Evolutionary conservation across 2,888 invertebrate species (phyloP).

Genomic region (Rhagonycha lutea): DNA sequence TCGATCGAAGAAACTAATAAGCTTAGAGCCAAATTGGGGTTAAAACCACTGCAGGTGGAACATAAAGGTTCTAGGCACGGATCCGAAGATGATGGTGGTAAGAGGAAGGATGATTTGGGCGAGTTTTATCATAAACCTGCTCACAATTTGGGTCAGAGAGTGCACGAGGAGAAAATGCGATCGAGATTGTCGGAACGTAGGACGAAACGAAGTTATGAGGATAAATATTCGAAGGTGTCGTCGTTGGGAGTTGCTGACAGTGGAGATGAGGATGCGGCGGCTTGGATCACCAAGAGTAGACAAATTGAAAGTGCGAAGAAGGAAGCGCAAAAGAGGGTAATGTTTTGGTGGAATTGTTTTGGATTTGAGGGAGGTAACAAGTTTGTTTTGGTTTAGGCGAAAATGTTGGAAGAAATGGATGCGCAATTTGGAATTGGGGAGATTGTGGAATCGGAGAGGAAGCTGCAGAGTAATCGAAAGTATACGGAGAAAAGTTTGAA

Average conservation of each 20-base stretch:
- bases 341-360: conserved; percentile 34
- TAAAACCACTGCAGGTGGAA: conserved; percentile 84
- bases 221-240: conserved; percentile 64
- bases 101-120: conserved; percentile 63
- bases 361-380: not conserved
- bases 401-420: conserved; percentile 92
- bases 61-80: conserved; percentile 47
- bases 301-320: conserved; percentile 77
- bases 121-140: conserved; percentile 90
- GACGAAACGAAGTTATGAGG: conserved; percentile 78
- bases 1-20: conserved; percentile 87
- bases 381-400: conserved; percentile 68
- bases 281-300: conserved; percentile 85
- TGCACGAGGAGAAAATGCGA: conserved; percentile 78
- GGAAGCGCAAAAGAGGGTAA: conserved; percentile 81
- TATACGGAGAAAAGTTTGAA: conserved; percentile 75
- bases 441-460: conserved; percentile 79
- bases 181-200: conserved; percentile 77
- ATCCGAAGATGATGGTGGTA: conserved; percentile 56
- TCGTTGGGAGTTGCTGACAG: conserved; percentile 74
- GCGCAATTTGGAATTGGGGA: conserved; percentile 89
- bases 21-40: conserved; percentile 87
- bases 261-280: conserved; percentile 70
- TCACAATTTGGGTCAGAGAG: conserved; percentile 72
- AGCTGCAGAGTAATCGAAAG: conserved; percentile 60